These are phyloP conservation scores for Drosophila melanica DNA, from an alignment of 1,140 invertebrate species.

Conservation along the genomic window DNA sequence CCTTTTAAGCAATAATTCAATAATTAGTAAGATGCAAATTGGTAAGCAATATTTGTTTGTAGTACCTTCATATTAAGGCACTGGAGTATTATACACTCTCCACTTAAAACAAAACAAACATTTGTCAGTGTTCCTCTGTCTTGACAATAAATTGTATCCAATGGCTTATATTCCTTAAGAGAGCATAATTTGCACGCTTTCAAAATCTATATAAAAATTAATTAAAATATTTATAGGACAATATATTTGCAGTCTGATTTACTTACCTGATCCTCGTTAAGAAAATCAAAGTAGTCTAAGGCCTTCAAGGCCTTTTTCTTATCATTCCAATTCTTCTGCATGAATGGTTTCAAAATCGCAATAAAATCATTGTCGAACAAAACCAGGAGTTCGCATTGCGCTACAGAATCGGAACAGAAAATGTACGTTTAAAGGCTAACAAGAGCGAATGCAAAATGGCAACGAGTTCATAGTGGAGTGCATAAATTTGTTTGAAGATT, in stretches of 20 bases:
- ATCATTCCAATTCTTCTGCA: conserved; percentile 68
- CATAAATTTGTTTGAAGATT: conserved; percentile 64
- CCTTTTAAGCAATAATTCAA: conserved; percentile 20
- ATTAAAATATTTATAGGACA: no score
- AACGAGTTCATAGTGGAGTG: conserved; percentile 30
- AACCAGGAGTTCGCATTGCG: conserved; percentile 67
- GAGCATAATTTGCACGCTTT: conserved; percentile 60
- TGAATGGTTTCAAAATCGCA: conserved; percentile 49
- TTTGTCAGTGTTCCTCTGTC: conserved; percentile 67
- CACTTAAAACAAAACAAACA: conserved; percentile 78
- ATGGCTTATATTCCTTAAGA: conserved; percentile 63
- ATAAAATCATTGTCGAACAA: conserved; percentile 59
- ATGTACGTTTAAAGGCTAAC: conserved; percentile 51
- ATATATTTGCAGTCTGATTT: not conserved
- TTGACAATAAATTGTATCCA: conserved; percentile 69
- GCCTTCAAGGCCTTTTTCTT: conserved; percentile 69
- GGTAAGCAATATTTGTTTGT: not conserved
- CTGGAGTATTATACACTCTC: conserved; percentile 77
- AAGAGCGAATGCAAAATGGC: conserved; percentile 52
- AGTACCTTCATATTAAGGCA: conserved; percentile 65
- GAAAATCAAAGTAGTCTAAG: conserved; percentile 74
- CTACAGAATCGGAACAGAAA: conserved; percentile 44
- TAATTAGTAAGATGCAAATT: not conserved
- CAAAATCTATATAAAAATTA: conserved; percentile 41
- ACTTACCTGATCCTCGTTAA: conserved; percentile 63